phyloP scores from a whole-genome alignment of 2,797 vertebrate species.

The Tangara arthus region DNA sequence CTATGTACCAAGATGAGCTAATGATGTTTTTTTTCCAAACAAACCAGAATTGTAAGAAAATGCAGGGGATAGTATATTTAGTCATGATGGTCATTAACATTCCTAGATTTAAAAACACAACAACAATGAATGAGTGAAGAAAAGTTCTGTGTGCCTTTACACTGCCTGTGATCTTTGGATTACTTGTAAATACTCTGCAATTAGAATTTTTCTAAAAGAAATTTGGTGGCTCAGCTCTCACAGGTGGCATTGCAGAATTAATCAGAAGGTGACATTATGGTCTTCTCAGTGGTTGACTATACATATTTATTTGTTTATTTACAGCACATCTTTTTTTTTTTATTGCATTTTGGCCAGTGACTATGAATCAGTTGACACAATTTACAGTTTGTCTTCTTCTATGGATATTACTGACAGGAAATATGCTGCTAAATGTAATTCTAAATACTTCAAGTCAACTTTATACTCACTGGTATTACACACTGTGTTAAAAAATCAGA shows the following conservation, averaged over 20 bases:
- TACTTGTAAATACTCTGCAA: not conserved
- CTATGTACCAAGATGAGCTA: not conserved
- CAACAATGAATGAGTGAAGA: not conserved
- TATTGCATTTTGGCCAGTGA: not conserved
- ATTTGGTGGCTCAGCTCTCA: not conserved
- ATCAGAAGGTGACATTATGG: not conserved
- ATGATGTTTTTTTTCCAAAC: not conserved
- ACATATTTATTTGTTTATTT: conserved; percentile 20
- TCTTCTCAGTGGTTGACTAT: not conserved
- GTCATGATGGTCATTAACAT: not conserved
- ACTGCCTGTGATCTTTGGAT: not conserved
- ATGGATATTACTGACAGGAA: not conserved
- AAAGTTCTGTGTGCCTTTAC: not conserved
- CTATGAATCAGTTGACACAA: not conserved
- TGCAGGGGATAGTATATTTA: not conserved
- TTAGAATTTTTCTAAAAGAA: not conserved
- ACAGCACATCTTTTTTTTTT: not conserved
- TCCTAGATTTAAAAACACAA: not conserved
- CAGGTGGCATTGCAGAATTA: not conserved
- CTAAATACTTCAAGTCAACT: not conserved
- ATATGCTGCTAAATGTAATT: not conserved
- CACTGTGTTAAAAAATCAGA: not conserved
- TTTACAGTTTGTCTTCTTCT: not conserved
- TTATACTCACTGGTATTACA: not conserved
- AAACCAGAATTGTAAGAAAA: not conserved